Conservation (phyloP, 1,140 invertebrate genomes). For the Aphelenchoides besseyi region DNA sequence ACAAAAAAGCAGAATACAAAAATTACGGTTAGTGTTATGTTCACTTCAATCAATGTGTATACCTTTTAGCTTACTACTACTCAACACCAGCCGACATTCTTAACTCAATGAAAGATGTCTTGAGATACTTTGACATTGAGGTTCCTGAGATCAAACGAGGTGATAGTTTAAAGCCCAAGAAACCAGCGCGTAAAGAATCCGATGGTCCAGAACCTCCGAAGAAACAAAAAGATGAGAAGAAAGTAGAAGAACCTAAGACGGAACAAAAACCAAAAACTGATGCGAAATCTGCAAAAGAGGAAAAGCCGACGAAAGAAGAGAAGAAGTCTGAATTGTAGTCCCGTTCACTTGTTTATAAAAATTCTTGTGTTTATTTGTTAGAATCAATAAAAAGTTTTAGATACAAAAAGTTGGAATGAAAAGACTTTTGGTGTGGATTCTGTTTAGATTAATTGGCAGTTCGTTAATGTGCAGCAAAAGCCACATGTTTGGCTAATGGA, state of each 20-base stretch:
- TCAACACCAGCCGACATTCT: constrained; percentile 60
- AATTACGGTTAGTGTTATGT: too few relatives aligned
- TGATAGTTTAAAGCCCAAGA: constrained; percentile 59
- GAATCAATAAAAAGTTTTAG: neutral
- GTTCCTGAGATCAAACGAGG: constrained; percentile 55
- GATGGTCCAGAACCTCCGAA: constrained; percentile 39
- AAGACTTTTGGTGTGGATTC: too few relatives aligned
- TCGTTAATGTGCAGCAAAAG: neutral
- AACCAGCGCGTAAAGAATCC: constrained; percentile 44
- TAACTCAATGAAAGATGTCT: constrained; percentile 61
- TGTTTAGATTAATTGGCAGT: constrained; percentile 6
- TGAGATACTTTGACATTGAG: constrained; percentile 56
- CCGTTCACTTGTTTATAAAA: constrained; percentile 10
- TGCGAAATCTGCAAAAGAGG: constrained; percentile 11
- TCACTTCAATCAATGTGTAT: too few relatives aligned
- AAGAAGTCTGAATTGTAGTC: constrained; percentile 19
- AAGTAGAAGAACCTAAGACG: constrained; percentile 18
- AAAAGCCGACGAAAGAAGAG: constrained; percentile 9
- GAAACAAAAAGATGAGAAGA: constrained; percentile 38
- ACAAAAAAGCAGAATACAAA: constrained; percentile 63
- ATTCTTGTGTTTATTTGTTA: constrained; percentile 2
- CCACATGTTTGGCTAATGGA: constrained; percentile 7
- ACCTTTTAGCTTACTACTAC: constrained; percentile 61
- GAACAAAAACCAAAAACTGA: constrained; percentile 20
- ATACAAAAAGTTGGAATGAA: too few relatives aligned